Conservation (phyloP, 1,140 invertebrate genomes). For the Aradophagus sp. region DNA sequence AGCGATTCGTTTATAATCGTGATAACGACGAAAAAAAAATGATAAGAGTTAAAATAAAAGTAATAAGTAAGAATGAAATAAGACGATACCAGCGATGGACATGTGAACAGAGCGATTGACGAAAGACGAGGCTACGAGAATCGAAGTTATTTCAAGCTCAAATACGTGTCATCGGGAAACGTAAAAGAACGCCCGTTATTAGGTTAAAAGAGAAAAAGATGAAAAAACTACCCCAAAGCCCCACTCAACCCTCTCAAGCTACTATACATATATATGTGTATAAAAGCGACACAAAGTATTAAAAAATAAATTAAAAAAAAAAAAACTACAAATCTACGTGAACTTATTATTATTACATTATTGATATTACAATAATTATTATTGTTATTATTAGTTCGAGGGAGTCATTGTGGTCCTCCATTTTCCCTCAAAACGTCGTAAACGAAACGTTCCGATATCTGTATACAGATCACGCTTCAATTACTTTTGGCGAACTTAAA, state of each 20-base stretch:
- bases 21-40: slow-evolving; percentile 11
- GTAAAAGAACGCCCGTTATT: slow-evolving; percentile 44
- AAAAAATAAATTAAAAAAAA: slow-evolving; percentile 43
- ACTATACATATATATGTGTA: slow-evolving; percentile 58
- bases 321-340: slow-evolving; percentile 54
- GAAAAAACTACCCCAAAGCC: slow-evolving; percentile 54
- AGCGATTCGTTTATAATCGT: slow-evolving; percentile 44
- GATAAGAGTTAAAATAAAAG: not conserved
- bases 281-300: slow-evolving; percentile 60
- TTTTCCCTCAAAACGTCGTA: slow-evolving; percentile 45
- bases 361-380: slow-evolving; percentile 52
- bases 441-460: slow-evolving; percentile 44
- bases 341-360: slow-evolving; percentile 60
- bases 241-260: slow-evolving; percentile 58
- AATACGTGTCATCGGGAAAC: slow-evolving; percentile 48
- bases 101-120: slow-evolving; percentile 27
- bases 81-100: slow-evolving; percentile 35
- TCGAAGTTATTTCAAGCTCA: slow-evolving; percentile 56
- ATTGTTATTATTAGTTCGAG: slow-evolving; percentile 55
- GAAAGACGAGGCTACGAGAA: slow-evolving; percentile 35
- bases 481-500: slow-evolving; percentile 28
- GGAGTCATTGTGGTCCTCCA: slow-evolving; percentile 46
- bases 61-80: slow-evolving; percentile 25
- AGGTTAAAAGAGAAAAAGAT: slow-evolving; percentile 32
- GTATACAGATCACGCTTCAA: slow-evolving; percentile 38